Evolutionary conservation across 2,113 vertebrate genomes (phyloP).

Genomic region (Silurus asotus): DNA sequence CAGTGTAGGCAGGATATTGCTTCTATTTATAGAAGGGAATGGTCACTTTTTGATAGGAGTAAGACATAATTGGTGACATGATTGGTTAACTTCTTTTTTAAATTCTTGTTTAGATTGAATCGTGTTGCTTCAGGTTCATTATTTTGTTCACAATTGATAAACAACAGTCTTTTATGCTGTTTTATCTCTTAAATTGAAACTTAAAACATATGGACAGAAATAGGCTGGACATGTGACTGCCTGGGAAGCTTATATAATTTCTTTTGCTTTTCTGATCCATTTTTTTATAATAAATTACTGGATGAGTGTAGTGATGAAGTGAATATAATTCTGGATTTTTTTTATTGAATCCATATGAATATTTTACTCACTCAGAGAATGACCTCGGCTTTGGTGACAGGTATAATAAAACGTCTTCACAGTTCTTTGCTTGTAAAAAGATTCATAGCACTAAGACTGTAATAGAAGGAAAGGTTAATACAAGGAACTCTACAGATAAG

Average conservation of each 20-base stretch:
- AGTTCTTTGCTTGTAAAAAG: constrained; percentile 10
- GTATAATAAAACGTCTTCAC: not conserved
- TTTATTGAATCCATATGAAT: not conserved
- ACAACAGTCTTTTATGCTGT: not conserved
- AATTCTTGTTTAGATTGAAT: not conserved
- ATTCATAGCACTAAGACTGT: constrained; percentile 12
- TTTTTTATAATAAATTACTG: not conserved
- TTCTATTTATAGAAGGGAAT: constrained; percentile 53
- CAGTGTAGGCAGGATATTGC: constrained; percentile 26
- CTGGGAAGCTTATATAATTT: not conserved
- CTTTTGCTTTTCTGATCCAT: not conserved
- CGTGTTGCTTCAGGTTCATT: constrained; percentile 12
- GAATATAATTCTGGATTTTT: not conserved
- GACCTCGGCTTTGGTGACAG: not conserved
- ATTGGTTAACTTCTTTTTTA: not conserved
- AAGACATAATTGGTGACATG: constrained; percentile 28
- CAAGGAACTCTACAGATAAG: constrained; percentile 28
- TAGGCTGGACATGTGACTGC: not conserved
- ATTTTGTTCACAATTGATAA: constrained; percentile 15
- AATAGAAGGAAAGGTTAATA: constrained; percentile 18
- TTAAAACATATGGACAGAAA: not conserved
- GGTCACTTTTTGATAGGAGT: constrained; percentile 50
- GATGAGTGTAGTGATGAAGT: not conserved
- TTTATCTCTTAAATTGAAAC: not conserved
- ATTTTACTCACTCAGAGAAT: not conserved